A percentile compares a stretch with the other conserved stretches of the same genome.
Evolutionary conservation across 2,113 vertebrate genomes (phyloP).

Genomic region (Periophthalmus modestus): DNA sequence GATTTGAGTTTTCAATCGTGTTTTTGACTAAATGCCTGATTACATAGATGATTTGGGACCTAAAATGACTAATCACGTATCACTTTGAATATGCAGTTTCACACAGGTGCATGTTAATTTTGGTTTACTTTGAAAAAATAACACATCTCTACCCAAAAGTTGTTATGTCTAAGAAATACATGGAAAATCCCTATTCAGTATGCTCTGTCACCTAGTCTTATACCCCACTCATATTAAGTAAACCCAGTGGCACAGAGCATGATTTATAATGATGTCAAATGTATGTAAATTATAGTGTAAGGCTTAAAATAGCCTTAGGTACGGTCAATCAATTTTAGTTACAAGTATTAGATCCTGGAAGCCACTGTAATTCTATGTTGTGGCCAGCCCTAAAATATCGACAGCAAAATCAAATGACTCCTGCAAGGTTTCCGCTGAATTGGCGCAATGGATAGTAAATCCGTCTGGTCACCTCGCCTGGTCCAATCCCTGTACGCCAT

Average conservation of each 20-base stretch:
- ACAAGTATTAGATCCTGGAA: slow-evolving; percentile 18
- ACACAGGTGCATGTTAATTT: slow-evolving; percentile 5
- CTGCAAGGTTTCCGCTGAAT: slow-evolving; percentile 54
- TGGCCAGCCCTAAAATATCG: slow-evolving; percentile 28
- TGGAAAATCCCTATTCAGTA: not conserved
- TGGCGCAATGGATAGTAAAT: slow-evolving; percentile 58
- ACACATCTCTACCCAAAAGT: not conserved
- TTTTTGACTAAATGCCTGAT: slow-evolving; percentile 3
- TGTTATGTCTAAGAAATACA: not conserved
- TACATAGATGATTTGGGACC: not conserved
- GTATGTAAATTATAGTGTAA: slow-evolving; percentile 42
- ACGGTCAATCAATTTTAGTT: slow-evolving; percentile 22
- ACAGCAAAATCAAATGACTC: slow-evolving; percentile 46
- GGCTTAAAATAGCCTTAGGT: slow-evolving; percentile 29
- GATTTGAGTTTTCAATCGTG: not conserved
- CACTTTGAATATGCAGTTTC: slow-evolving; percentile 1
- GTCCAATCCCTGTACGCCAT: slow-evolving; percentile 35
- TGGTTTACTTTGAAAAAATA: slow-evolving; percentile 3
- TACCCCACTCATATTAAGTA: slow-evolving; percentile 3
- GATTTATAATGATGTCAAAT: slow-evolving; percentile 26
- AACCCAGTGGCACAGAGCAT: slow-evolving; percentile 20
- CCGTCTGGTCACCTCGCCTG: slow-evolving; percentile 29
- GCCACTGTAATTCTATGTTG: slow-evolving; percentile 30
- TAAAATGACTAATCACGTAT: slow-evolving; percentile 3
- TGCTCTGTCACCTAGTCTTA: slow-evolving; percentile 7